Percentiles rank a stretch among this genome's conserved stretches.
These are phyloP conservation scores for Amblyraja radiata DNA, from an alignment of 2,797 vertebrate genomes.

Conservation along the genomic window DNA sequence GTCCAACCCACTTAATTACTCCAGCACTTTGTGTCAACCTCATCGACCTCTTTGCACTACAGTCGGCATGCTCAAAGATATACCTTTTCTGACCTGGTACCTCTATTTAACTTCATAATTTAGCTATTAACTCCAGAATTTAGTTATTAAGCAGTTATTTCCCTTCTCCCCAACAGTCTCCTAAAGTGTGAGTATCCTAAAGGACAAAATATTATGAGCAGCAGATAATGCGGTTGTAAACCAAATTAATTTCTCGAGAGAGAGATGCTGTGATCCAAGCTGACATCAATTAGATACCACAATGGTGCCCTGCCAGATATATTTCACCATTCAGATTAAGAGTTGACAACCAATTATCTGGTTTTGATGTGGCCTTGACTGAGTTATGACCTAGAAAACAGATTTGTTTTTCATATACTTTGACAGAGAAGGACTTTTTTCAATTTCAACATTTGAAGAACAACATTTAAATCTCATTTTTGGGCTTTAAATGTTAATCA, in stretches of 20 bases:
- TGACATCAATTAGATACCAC: slow-evolving; percentile 66
- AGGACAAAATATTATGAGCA: not conserved
- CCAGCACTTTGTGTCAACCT: too few relatives aligned
- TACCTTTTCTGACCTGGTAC: not conserved
- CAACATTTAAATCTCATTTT: slow-evolving; percentile 61
- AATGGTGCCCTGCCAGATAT: slow-evolving; percentile 51
- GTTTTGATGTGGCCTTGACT: slow-evolving; percentile 62
- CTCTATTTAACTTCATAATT: not conserved
- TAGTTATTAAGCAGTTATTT: not conserved
- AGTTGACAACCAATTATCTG: slow-evolving; percentile 62
- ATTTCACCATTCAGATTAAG: slow-evolving; percentile 53
- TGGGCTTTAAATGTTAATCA: slow-evolving; percentile 42
- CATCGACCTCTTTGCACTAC: not conserved
- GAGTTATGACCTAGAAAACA: slow-evolving; percentile 65
- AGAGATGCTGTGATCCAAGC: slow-evolving; percentile 53
- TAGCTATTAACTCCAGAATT: not conserved
- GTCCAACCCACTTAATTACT: too few relatives aligned
- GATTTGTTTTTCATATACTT: slow-evolving; percentile 64
- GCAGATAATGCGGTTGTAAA: slow-evolving; percentile 41
- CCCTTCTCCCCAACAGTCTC: too few relatives aligned
- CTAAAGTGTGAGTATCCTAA: not conserved
- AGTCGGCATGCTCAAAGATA: not conserved
- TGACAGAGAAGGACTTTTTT: slow-evolving; percentile 44
- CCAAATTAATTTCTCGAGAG: slow-evolving; percentile 48
- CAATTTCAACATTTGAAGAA: slow-evolving; percentile 52